Percentiles rank a stretch among this genome's conserved stretches.
Conservation (phyloP, 2,888 invertebrate genomes). For the Rugalucina vietnamica region DNA sequence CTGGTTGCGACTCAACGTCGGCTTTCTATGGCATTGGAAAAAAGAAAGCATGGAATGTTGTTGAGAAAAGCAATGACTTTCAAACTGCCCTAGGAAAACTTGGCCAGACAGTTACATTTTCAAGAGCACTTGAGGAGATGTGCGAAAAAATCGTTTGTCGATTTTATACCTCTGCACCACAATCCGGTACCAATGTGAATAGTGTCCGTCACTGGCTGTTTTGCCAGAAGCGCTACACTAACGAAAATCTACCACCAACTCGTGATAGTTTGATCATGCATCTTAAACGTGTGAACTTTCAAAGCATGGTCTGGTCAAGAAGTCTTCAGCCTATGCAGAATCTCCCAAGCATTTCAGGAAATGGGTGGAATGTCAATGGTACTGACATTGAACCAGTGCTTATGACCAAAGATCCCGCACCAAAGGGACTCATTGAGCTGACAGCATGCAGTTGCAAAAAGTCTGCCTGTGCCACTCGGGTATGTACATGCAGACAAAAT, state of each 20-base stretch:
- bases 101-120: not conserved
- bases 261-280: not conserved
- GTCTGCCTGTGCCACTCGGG: not conserved
- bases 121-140: not conserved
- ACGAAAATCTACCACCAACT: not conserved
- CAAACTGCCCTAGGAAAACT: not conserved
- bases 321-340: not conserved
- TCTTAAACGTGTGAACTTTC: not conserved
- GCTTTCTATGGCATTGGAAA: not conserved
- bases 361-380: not conserved
- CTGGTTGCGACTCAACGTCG: not conserved
- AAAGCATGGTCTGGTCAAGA: not conserved
- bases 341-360: not conserved
- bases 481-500: not conserved
- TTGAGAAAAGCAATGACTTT: not conserved
- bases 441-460: not conserved
- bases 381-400: not conserved
- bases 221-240: not conserved
- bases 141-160: not conserved
- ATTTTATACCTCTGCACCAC: not conserved
- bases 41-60: not conserved
- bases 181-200: not conserved
- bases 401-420: not conserved
- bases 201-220: not conserved
- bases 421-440: not conserved